A percentile compares a stretch with the other conserved stretches of the same genome.
Evolutionary conservation across 2,888 invertebrate species (phyloP).

Genomic region (Acanthosepion pharaonis): DNA sequence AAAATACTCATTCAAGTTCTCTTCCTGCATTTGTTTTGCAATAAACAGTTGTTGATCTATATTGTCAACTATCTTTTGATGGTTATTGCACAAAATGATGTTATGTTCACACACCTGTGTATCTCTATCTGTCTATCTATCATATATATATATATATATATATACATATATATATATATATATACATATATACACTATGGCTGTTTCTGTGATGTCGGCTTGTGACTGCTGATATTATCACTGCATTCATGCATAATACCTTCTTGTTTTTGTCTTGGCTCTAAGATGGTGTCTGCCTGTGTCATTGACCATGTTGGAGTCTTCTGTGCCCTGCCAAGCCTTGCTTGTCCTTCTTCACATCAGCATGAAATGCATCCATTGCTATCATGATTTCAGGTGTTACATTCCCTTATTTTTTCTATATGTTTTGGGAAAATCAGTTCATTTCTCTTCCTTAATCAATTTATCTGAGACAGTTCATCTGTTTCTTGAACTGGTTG

Average conservation of each 20-base stretch:
- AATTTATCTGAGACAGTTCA: background rate
- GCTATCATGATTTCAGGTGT: background rate
- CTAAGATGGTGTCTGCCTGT: constrained; percentile 35
- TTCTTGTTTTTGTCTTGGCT: background rate
- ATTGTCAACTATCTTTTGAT: constrained; percentile 43
- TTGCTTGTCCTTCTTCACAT: constrained; percentile 36
- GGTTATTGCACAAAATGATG: constrained; percentile 43
- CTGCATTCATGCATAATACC: constrained; percentile 38
- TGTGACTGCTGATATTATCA: constrained; percentile 37
- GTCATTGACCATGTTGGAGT: background rate
- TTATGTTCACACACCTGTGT: constrained; percentile 36
- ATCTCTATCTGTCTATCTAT: background rate
- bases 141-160: too few relatives aligned
- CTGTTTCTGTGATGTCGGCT: constrained; percentile 42
- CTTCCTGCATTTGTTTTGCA: background rate
- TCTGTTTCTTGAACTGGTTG: background rate
- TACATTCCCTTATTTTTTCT: background rate
- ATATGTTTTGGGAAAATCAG: background rate
- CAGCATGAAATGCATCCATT: constrained; percentile 33
- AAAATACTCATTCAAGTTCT: constrained; percentile 10
- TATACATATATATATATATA: too few relatives aligned
- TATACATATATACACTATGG: background rate
- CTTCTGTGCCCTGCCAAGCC: constrained; percentile 37
- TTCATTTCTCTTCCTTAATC: background rate
- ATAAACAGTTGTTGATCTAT: background rate